A percentile compares a stretch with the other conserved stretches of the same genome.
Conservation (phyloP, 2,888 invertebrate species). For the Lithophane semibrunnea region DNA sequence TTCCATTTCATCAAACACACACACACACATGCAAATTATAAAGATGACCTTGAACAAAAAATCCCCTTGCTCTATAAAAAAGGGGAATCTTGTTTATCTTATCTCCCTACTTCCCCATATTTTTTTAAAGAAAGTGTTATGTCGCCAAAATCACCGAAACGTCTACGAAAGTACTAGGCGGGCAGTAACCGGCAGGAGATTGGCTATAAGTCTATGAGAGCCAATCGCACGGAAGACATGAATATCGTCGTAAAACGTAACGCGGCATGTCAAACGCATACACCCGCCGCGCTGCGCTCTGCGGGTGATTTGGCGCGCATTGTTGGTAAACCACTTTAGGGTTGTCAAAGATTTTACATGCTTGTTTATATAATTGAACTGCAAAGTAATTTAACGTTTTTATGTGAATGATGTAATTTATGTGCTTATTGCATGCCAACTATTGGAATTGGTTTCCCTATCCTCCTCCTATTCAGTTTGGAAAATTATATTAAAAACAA, state of each 20-base stretch:
- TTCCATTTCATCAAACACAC: neutral
- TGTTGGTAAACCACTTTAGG: conserved; percentile 78
- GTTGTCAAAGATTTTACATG: conserved; percentile 70
- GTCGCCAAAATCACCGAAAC: conserved; percentile 62
- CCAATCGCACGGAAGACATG: conserved; percentile 66
- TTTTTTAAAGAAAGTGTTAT: conserved; percentile 32
- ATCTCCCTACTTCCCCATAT: neutral
- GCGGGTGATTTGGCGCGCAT: conserved; percentile 87
- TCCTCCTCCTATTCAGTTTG: no score
- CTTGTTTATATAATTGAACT: conserved; percentile 50
- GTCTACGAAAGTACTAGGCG: conserved; percentile 75
- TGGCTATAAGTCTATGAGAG: conserved; percentile 45
- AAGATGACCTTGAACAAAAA: neutral
- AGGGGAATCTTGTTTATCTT: neutral
- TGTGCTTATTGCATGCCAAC: no score
- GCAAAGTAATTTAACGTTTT: conserved; percentile 19
- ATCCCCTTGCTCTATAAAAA: neutral
- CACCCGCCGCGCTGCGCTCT: conserved; percentile 74
- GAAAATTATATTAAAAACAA: no score
- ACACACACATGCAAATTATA: neutral
- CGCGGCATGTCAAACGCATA: conserved; percentile 75
- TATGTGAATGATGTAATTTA: neutral
- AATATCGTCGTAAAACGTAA: conserved; percentile 70
- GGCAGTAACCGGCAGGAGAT: conserved; percentile 62
- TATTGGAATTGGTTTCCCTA: no score